Evolutionary conservation across 2,888 invertebrate species (phyloP), one percentile per base, ranked within the genome.

Genomic region (Bombyx huttoni): DNA sequence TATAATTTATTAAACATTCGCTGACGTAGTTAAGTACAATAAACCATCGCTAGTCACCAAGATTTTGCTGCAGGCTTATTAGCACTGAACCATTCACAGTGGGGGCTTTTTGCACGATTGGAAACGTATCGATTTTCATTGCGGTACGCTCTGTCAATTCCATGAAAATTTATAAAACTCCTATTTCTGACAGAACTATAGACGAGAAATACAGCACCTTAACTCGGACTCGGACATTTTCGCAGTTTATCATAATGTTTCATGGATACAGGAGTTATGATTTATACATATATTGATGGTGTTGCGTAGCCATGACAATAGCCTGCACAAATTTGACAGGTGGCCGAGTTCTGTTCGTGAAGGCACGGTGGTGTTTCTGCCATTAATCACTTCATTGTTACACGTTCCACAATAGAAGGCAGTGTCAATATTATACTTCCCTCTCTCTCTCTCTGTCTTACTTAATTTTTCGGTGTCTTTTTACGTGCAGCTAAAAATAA

Each of bases 121-220:
- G 68, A 62, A 62, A 54, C 55, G 67, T 78, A 81, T 81, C 65
- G 79, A 79, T 81, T 78, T 78, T 75, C 70, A 73, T 75, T 75
- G 74, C 64, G 69, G 24, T 24, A 5, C 24, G 24, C 24, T 5
- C 24, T 5, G 24, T 24, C 24, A 24, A 24, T 24, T 24, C 24
- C 24, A 24, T 24, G 24, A 24, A 24, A 24, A 24, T 24, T 24
- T 24, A 24, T 24, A 24, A 24, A 24, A 24, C 24, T 24, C 24
- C 24, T 24, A 24, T 24, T 24, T 24, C 24, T 24, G 24, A 24
- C 5, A 24, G 24, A 24, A 24, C 2, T 24, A 24, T 5, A 24
- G 24, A 24, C 24, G 24, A 24, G 24, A 24, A 24, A 24, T 24
- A 24, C 24, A 2, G 24, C 24, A 24, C 24, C 24, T 2, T 24